Percentiles rank a stretch among this genome's conserved stretches.
phyloP scores from a whole-genome alignment of 2,797 vertebrate species.

The Apogon talboti region DNA sequence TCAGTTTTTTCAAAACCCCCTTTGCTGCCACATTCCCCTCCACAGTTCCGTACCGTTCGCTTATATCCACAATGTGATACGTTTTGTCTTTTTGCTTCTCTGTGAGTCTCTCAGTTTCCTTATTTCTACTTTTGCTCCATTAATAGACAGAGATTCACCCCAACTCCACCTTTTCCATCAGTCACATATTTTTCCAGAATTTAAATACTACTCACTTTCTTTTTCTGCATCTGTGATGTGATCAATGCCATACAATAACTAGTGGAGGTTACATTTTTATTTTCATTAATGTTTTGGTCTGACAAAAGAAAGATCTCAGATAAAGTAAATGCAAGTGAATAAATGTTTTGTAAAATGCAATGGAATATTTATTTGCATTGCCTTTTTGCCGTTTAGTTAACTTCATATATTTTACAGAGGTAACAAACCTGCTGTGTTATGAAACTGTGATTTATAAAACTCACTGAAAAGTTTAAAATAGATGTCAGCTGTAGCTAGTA shows the following conservation, averaged over 20 bases:
- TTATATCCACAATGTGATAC: constrained; percentile 7
- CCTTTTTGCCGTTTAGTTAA: background rate
- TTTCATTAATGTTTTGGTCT: background rate
- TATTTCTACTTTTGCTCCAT: background rate
- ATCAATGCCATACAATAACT: background rate
- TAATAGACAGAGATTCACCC: constrained; percentile 13
- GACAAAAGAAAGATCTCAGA: background rate
- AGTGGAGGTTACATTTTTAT: no score
- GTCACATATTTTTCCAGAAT: constrained; percentile 7
- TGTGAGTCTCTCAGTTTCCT: constrained; percentile 14
- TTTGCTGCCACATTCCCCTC: background rate
- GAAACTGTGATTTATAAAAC: background rate
- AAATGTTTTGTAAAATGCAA: background rate
- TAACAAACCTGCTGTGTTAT: background rate
- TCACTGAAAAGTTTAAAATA: background rate
- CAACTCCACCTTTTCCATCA: constrained; percentile 8
- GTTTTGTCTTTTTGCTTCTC: constrained; percentile 20
- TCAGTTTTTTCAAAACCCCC: constrained; percentile 16
- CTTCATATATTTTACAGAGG: background rate
- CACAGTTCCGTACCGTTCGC: background rate
- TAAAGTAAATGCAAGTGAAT: background rate
- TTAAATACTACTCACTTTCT: background rate
- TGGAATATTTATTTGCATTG: background rate
- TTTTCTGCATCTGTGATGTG: constrained; percentile 7
- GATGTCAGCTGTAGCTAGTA: background rate